These are phyloP conservation scores for Psilanteris sp. DNA, from an alignment of 1,140 invertebrate genomes.

Conservation along the genomic window DNA sequence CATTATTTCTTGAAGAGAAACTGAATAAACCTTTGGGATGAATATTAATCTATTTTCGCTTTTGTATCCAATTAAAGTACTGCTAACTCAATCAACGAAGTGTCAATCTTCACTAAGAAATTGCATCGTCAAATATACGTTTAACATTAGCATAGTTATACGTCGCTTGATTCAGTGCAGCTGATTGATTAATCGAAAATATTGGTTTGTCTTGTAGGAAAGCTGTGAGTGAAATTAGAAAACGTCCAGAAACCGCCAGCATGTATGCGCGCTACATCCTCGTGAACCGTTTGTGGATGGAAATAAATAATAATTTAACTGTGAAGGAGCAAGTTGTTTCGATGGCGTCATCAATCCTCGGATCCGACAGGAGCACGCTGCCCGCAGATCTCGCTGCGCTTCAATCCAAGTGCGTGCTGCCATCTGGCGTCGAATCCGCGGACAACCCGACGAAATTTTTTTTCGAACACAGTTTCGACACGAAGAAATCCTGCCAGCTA, in stretches of 20 bases:
- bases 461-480: slow-evolving; percentile 72
- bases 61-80: no score
- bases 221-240: slow-evolving; percentile 69
- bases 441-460: slow-evolving; percentile 65
- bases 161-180: no score
- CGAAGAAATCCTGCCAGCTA: slow-evolving; percentile 70
- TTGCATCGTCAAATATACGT: no score
- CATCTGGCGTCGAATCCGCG: background rate
- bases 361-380: slow-evolving; percentile 24
- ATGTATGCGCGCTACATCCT: slow-evolving; percentile 76
- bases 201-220: slow-evolving; percentile 67
- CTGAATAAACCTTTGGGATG: no score
- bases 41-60: no score
- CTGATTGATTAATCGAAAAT: no score
- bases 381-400: slow-evolving; percentile 54
- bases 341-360: slow-evolving; percentile 69
- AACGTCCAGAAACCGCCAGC: slow-evolving; percentile 66
- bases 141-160: no score
- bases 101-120: no score
- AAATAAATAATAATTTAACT: slow-evolving; percentile 67
- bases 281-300: slow-evolving; percentile 75
- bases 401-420: slow-evolving; percentile 34
- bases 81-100: no score
- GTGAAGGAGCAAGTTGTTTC: slow-evolving; percentile 70
- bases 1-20: no score